A percentile compares a stretch with the other conserved stretches of the same genome.
phyloP scores from a whole-genome alignment of 2,113 vertebrate genomes.

The Galemys pyrenaicus region DNA sequence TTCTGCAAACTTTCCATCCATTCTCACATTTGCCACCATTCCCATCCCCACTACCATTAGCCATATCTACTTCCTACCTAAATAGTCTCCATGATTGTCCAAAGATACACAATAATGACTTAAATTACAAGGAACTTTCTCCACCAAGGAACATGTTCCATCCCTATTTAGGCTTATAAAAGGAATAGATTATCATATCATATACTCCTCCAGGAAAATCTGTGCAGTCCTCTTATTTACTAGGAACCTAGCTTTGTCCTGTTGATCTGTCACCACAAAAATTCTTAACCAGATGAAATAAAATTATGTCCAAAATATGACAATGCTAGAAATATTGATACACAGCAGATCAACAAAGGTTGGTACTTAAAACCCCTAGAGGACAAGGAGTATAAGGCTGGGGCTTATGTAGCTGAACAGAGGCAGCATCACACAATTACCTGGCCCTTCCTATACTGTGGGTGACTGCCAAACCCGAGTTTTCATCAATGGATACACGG shows the following conservation, averaged over 20 bases:
- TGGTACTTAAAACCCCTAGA: background rate
- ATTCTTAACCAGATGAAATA: conserved; percentile 3
- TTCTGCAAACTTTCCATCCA: background rate
- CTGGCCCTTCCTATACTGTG: background rate
- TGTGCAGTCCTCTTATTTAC: background rate
- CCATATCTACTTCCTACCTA: background rate
- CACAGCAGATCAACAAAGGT: background rate
- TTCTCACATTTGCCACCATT: background rate
- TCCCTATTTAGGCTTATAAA: background rate
- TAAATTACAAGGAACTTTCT: background rate
- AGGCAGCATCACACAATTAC: background rate
- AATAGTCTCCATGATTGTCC: background rate
- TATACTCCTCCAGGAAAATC: background rate
- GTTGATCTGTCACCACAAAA: background rate
- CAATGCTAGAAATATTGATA: background rate
- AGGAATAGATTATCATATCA: background rate
- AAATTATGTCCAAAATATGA: background rate
- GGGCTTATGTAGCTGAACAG: background rate
- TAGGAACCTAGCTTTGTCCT: background rate
- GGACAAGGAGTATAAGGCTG: background rate
- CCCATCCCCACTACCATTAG: background rate
- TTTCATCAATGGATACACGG: background rate
- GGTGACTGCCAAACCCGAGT: background rate
- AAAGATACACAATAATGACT: background rate
- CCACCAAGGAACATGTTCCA: background rate